Conservation (phyloP, 2,888 invertebrate genomes). For the Ormyrus nitidulus region DNA sequence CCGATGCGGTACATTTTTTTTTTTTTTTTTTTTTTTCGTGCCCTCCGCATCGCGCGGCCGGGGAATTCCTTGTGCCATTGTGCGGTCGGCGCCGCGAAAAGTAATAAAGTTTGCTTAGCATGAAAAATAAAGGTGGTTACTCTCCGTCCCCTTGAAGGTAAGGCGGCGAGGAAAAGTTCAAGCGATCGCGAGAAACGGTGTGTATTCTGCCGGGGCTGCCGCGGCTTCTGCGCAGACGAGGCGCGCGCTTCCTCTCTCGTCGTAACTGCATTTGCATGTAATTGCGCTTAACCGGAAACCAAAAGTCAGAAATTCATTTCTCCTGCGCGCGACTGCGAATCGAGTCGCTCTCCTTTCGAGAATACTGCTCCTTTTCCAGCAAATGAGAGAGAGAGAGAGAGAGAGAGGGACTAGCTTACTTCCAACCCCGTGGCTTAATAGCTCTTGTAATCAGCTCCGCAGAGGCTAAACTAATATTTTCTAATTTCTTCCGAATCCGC, state of each 20-base stretch:
- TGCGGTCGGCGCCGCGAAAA: neutral
- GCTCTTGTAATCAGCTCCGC: too few species aligned
- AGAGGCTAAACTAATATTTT: too few species aligned
- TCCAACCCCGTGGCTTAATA: too few species aligned
- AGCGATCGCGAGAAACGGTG: neutral
- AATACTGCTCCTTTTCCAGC: too few species aligned
- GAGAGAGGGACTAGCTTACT: neutral
- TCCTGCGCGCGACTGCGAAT: neutral
- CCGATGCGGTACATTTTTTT: neutral
- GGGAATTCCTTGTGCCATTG: slow-evolving; percentile 1
- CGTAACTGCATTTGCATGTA: slow-evolving; percentile 20
- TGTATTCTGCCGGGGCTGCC: neutral
- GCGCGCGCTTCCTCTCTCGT: neutral
- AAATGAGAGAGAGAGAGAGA: too few species aligned
- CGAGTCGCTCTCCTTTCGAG: neutral
- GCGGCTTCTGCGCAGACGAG: neutral
- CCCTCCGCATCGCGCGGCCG: neutral
- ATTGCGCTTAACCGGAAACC: slow-evolving; percentile 15
- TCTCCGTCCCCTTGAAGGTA: neutral
- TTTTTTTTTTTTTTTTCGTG: neutral
- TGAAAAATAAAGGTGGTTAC: slow-evolving; percentile 18
- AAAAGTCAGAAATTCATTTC: slow-evolving; percentile 14
- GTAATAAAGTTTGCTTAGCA: slow-evolving; percentile 15
- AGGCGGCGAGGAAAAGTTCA: neutral
- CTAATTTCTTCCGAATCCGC: too few species aligned